These are phyloP conservation scores for Anoplolepis gracilipes DNA, from an alignment of 1,140 invertebrate species.

Conservation along the genomic window DNA sequence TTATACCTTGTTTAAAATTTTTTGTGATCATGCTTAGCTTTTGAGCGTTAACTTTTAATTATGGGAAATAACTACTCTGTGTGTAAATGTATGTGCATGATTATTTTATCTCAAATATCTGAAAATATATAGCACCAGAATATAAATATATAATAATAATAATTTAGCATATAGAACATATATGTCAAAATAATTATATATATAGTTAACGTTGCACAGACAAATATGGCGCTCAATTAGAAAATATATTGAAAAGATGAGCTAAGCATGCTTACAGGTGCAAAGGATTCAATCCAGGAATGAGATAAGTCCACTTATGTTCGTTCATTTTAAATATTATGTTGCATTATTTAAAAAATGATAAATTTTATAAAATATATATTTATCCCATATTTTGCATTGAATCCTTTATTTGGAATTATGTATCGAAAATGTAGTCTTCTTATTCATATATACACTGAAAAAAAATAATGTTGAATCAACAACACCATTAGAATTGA, in stretches of 20 bases:
- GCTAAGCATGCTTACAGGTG: background rate
- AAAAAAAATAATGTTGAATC: too few relatives aligned
- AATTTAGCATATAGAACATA: background rate
- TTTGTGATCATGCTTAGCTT: background rate
- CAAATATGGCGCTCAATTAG: background rate
- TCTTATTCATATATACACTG: too few relatives aligned
- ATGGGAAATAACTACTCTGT: background rate
- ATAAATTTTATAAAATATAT: background rate
- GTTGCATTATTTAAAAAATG: background rate
- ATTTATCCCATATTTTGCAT: background rate
- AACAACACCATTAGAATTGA: too few relatives aligned
- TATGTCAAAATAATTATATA: background rate
- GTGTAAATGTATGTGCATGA: background rate
- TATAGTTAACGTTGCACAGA: background rate
- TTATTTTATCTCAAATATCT: conserved; percentile 12
- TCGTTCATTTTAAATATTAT: background rate
- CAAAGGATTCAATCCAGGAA: too few relatives aligned
- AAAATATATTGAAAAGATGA: background rate
- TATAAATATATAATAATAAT: too few relatives aligned
- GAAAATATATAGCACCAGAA: too few relatives aligned
- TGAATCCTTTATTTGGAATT: background rate
- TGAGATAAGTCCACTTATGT: too few relatives aligned
- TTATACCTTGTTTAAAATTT: background rate
- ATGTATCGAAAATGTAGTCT: background rate
- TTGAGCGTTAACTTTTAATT: background rate